Evolutionary conservation across 2,888 invertebrate genomes (phyloP), one percentile per base, ranked within the genome.

Genomic region (Mesorhabditis spiculigera): DNA sequence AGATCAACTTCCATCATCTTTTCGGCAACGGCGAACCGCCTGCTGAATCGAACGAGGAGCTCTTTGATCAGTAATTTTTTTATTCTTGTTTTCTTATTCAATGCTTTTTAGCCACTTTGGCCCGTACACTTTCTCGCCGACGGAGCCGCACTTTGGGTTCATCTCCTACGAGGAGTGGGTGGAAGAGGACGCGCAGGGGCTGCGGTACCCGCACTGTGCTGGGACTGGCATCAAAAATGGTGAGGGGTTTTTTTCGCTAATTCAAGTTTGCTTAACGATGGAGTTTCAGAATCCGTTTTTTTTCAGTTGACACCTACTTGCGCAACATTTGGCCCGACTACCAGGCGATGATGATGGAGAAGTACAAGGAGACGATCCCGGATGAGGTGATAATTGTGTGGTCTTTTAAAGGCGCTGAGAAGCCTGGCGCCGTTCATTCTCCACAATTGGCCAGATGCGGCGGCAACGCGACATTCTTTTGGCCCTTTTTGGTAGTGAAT

Each of bases 301-400:
- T 50, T 50, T 50, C 58, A 50, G 58, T 50, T n/a, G 58, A n/a
- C n/a, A n/a, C 58, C 58, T 50, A 50, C n/a, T 50, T 50, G 58
- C 8, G 58, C 58, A 50, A 10, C n/a, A 13, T 50, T 10, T 50
- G 58, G 58, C 10, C n/a, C 10, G 58, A 50, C 10, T 50, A 50
- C 58, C 8, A n/a, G 10, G 58, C 8, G 58, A 50, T 50, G 58
- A 50, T 50, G 58, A 13, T 50, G 8, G 58, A 13, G 58, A 50
- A 50, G 58, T 50, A 50, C n/a, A 13, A 28, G 28, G 28, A 28
- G 28, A 1, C 28, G 28, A 28, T 28, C 28, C 28, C 28, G 28
- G 28, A 28, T 28, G 28, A 28, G 28, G 28, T 28, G 28, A 28
- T 1, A 28, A 28, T 28, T 28, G 1, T 28, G 28, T 3, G 28